A percentile compares a stretch with the other conserved stretches of the same genome.
Evolutionary conservation across 92 coral and sea anemone genomes (phyloP).

Genomic region (Micromussa lordhowensis): DNA sequence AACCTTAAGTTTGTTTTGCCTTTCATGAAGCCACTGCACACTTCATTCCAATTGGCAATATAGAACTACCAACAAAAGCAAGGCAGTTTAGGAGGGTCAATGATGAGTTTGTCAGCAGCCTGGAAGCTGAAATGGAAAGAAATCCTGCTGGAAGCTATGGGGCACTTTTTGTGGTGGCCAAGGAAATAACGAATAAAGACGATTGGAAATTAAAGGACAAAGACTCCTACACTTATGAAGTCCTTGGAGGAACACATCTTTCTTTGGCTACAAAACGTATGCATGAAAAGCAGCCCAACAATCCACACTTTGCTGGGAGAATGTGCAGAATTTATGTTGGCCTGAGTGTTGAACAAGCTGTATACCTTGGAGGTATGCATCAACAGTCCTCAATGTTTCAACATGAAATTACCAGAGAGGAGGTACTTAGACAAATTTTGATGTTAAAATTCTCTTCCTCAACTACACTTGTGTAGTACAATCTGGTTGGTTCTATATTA

Average conservation of each 20-base stretch:
- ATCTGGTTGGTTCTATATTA: too few relatives aligned
- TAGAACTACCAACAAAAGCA: conserved; percentile 18
- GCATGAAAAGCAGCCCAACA: conserved; percentile 27
- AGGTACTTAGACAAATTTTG: conserved; percentile 17
- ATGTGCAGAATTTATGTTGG: conserved; percentile 5
- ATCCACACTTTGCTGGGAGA: background rate
- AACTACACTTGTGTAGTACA: too few relatives aligned
- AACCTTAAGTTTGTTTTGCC: too few relatives aligned
- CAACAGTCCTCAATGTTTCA: background rate
- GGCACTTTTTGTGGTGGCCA: conserved; percentile 35
- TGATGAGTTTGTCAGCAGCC: conserved; percentile 5
- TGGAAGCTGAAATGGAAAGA: conserved; percentile 25
- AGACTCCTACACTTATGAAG: conserved; percentile 38
- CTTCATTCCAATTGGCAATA: conserved; percentile 11
- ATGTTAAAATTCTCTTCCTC: too few relatives aligned
- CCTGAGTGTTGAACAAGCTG: background rate
- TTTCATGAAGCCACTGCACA: background rate
- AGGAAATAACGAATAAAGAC: conserved; percentile 5
- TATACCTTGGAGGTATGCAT: background rate
- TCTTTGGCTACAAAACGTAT: conserved; percentile 37
- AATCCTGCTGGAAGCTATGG: conserved; percentile 38
- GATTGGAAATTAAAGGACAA: conserved; percentile 1
- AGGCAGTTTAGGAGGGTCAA: conserved; percentile 46
- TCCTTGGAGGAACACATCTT: conserved; percentile 50
- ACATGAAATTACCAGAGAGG: conserved; percentile 23